Percentiles rank a stretch among this genome's conserved stretches.
Conservation (phyloP, 2,797 vertebrate species). For the Anguilla obscura region DNA sequence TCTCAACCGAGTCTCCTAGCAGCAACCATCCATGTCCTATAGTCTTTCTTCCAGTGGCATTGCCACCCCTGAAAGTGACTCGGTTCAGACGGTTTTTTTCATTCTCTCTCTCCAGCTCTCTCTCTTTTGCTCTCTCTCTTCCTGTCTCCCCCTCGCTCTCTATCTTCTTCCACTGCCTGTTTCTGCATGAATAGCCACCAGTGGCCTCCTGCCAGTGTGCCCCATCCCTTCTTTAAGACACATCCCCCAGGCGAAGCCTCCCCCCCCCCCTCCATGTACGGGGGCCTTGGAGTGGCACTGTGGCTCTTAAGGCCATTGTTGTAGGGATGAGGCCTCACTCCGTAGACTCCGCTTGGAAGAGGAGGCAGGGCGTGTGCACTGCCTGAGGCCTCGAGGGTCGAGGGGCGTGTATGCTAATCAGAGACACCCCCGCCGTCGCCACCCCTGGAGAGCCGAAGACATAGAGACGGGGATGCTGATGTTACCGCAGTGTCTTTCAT, state of each 20-base stretch:
- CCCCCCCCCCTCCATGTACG: slow-evolving; percentile 69
- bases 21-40: slow-evolving; percentile 71
- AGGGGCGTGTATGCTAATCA: slow-evolving; percentile 70
- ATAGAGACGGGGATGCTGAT: slow-evolving; percentile 4
- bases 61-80: slow-evolving; percentile 79
- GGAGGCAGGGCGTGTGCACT: slow-evolving; percentile 69
- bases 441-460: slow-evolving; percentile 49
- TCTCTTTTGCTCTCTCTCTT: slow-evolving; percentile 53
- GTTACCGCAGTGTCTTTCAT: not conserved
- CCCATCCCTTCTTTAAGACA: slow-evolving; percentile 73
- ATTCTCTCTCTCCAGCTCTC: slow-evolving; percentile 42
- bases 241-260: slow-evolving; percentile 68
- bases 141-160: slow-evolving; percentile 51
- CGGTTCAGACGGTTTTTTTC: slow-evolving; percentile 72
- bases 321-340: slow-evolving; percentile 65
- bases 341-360: slow-evolving; percentile 68
- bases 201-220: slow-evolving; percentile 78
- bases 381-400: slow-evolving; percentile 62
- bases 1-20: slow-evolving; percentile 76
- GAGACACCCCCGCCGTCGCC: slow-evolving; percentile 61
- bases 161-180: slow-evolving; percentile 66
- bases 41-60: slow-evolving; percentile 77
- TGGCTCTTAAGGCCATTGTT: slow-evolving; percentile 71
- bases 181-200: slow-evolving; percentile 79
- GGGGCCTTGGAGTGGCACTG: slow-evolving; percentile 72